Conservation (phyloP, 2,888 invertebrate species). For the Rhagophthalmus giganteus region DNA sequence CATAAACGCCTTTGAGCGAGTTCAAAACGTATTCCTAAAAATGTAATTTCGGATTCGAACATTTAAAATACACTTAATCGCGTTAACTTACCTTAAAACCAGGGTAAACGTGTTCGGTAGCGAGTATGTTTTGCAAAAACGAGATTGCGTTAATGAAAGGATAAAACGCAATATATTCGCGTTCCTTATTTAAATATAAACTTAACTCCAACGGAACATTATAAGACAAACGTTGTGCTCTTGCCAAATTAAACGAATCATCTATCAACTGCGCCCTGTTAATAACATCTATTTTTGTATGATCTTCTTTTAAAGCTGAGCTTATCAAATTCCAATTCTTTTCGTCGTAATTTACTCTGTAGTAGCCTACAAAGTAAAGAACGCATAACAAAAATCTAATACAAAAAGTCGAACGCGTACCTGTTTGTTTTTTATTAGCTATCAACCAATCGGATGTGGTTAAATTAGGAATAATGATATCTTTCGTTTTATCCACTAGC, state of each 20-base stretch:
- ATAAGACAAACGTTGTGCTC: slow-evolving; percentile 62
- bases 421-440: slow-evolving; percentile 62
- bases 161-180: slow-evolving; percentile 68
- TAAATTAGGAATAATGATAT: neutral
- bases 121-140: slow-evolving; percentile 31
- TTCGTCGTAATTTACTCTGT: slow-evolving; percentile 76
- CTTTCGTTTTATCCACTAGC: slow-evolving; percentile 50
- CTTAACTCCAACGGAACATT: slow-evolving; percentile 61
- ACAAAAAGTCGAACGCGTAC: too few relatives aligned
- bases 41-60: neutral
- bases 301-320: slow-evolving; percentile 54
- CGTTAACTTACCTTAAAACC: slow-evolving; percentile 28
- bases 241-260: slow-evolving; percentile 68
- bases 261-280: slow-evolving; percentile 77
- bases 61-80: neutral
- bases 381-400: too few relatives aligned
- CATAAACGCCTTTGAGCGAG: slow-evolving; percentile 11
- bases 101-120: slow-evolving; percentile 19
- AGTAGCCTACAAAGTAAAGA: slow-evolving; percentile 65
- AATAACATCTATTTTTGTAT: slow-evolving; percentile 58
- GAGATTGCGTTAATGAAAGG: slow-evolving; percentile 46
- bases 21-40: slow-evolving; percentile 14
- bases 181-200: slow-evolving; percentile 61
- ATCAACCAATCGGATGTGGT: slow-evolving; percentile 59
- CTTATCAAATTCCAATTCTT: slow-evolving; percentile 72